phyloP scores from a whole-genome alignment of 2,113 vertebrate genomes.

The Carassius auratus region DNA sequence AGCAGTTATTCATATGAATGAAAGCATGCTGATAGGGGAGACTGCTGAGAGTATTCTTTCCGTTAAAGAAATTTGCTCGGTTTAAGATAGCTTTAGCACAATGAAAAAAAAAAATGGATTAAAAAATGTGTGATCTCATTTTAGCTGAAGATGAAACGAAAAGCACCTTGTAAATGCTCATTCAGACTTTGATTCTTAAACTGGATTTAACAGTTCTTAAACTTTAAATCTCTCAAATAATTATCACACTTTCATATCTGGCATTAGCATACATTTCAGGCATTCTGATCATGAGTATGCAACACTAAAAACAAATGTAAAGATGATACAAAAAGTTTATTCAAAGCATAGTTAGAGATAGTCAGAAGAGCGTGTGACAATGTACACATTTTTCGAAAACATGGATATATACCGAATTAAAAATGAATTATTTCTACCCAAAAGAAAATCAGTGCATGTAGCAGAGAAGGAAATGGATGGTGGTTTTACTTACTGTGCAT shows the following conservation, averaged over 20 bases:
- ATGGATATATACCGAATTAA: no score
- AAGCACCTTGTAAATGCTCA: not conserved
- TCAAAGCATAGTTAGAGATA: no score
- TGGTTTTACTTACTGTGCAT: not conserved
- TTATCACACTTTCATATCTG: not conserved
- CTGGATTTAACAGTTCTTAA: not conserved
- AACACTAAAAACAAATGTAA: not conserved
- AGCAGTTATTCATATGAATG: not conserved
- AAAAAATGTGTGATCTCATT: not conserved
- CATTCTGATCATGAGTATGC: not conserved
- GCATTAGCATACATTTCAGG: not conserved
- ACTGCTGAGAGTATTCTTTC: not conserved
- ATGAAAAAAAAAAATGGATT: not conserved
- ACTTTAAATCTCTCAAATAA: not conserved
- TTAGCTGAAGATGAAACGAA: not conserved
- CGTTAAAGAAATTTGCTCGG: not conserved
- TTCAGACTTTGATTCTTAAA: not conserved
- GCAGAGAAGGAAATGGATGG: not conserved
- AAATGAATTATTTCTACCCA: no score
- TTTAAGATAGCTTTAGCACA: not conserved
- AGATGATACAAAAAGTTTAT: not conserved
- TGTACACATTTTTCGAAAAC: not conserved
- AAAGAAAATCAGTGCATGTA: not conserved
- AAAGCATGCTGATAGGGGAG: constrained; percentile 24
- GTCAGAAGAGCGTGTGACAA: not conserved